Evolutionary conservation across 2,797 vertebrate species (phyloP).

Genomic region (Arctocebus calabarensis): DNA sequence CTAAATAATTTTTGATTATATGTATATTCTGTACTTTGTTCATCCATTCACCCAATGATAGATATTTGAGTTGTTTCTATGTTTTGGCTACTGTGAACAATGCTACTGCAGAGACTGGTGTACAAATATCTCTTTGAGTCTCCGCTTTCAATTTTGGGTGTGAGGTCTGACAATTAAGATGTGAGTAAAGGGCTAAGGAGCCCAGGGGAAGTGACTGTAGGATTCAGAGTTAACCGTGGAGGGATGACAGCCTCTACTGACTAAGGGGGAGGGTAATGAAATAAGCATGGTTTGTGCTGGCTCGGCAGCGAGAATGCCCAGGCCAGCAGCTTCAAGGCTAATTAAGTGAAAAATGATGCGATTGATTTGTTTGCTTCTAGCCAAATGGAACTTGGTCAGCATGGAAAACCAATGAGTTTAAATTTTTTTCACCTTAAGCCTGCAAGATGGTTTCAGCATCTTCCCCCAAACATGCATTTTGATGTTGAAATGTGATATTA

Average conservation of each 20-base stretch:
- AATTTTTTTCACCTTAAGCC: slow-evolving; percentile 36
- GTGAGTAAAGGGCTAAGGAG: not conserved
- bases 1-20: too few relatives aligned
- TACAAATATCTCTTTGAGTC: not conserved
- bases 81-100: not conserved
- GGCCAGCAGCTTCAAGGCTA: slow-evolving; percentile 66
- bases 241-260: not conserved
- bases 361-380: slow-evolving; percentile 73
- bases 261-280: not conserved
- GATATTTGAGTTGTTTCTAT: not conserved
- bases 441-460: slow-evolving; percentile 49
- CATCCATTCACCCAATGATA: too few relatives aligned
- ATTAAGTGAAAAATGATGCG: slow-evolving; percentile 76
- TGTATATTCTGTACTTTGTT: too few relatives aligned
- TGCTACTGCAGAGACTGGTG: not conserved
- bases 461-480: not conserved
- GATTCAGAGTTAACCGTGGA: not conserved
- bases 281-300: slow-evolving; percentile 7
- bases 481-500: not conserved
- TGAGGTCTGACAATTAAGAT: too few relatives aligned
- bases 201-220: not conserved
- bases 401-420: slow-evolving; percentile 63
- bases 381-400: slow-evolving; percentile 68
- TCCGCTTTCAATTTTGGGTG: not conserved
- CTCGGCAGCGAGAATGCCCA: not conserved